These are phyloP conservation scores for Oxyruncus cristatus DNA, from an alignment of 2,113 vertebrate genomes.

Conservation along the genomic window DNA sequence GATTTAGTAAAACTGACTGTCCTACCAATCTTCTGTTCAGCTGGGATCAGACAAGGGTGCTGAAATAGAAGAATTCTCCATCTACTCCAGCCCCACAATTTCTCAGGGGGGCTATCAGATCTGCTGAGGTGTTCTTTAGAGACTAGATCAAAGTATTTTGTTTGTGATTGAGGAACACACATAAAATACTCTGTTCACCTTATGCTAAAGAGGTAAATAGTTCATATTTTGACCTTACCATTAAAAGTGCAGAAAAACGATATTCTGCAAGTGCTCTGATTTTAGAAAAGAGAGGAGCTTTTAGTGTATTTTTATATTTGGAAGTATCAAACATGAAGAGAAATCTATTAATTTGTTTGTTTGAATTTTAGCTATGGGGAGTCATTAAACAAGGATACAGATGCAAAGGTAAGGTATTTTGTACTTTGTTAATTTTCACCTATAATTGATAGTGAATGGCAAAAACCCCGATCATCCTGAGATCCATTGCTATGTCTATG, in stretches of 20 bases:
- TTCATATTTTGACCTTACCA: not conserved
- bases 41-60: not conserved
- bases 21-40: not conserved
- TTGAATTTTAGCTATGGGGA: constrained; percentile 86
- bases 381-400: constrained; percentile 96
- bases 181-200: not conserved
- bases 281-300: not conserved
- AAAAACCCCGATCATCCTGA: not conserved
- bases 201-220: not conserved
- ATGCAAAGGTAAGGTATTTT: constrained; percentile 86
- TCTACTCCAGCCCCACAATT: not conserved
- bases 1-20: not conserved
- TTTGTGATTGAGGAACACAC: not conserved
- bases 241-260: not conserved
- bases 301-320: not conserved
- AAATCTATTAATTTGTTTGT: not conserved
- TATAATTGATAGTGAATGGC: not conserved
- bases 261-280: not conserved
- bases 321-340: not conserved
- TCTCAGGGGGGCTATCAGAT: not conserved
- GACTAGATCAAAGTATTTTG: not conserved
- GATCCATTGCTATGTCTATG: not conserved
- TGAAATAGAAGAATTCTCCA: not conserved
- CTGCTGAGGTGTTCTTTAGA: not conserved
- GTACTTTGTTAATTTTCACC: not conserved